Evolutionary conservation across 1,140 invertebrate species (phyloP).

Genomic region (Zeugodacus cucurbitae): DNA sequence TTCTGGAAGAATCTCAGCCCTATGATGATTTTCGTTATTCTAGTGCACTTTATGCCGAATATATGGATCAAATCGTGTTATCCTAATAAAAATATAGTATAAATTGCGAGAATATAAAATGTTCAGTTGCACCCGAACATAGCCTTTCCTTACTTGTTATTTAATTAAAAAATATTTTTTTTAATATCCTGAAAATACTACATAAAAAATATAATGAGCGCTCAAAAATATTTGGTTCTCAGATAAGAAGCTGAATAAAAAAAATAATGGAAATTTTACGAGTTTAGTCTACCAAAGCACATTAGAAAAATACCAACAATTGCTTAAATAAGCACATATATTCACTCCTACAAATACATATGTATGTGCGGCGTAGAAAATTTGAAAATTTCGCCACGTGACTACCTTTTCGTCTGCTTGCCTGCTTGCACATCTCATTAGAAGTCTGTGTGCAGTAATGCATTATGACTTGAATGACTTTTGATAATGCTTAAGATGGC

Average conservation of each 20-base stretch:
- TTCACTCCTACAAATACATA: not conserved
- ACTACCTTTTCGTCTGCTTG: not conserved
- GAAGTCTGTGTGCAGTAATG: conserved; percentile 4
- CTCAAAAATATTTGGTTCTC: no score
- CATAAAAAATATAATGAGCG: no score
- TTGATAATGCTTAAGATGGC: not conserved
- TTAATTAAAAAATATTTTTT: no score
- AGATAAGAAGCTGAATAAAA: not conserved
- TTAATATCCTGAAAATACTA: no score
- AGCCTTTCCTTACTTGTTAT: no score
- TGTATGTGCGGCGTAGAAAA: not conserved
- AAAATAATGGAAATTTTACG: not conserved
- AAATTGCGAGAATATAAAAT: no score
- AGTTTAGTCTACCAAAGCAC: not conserved
- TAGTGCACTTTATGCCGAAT: no score
- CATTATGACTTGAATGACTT: conserved; percentile 27
- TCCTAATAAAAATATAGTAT: no score
- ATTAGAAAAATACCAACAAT: not conserved
- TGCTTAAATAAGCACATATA: not conserved
- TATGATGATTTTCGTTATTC: no score
- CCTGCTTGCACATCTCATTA: not conserved
- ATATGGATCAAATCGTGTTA: no score
- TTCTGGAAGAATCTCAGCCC: no score
- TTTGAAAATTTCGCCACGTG: not conserved
- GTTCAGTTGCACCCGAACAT: no score